Evolutionary conservation across 2,113 vertebrate genomes (phyloP).

Genomic region (Malurus elegans): DNA sequence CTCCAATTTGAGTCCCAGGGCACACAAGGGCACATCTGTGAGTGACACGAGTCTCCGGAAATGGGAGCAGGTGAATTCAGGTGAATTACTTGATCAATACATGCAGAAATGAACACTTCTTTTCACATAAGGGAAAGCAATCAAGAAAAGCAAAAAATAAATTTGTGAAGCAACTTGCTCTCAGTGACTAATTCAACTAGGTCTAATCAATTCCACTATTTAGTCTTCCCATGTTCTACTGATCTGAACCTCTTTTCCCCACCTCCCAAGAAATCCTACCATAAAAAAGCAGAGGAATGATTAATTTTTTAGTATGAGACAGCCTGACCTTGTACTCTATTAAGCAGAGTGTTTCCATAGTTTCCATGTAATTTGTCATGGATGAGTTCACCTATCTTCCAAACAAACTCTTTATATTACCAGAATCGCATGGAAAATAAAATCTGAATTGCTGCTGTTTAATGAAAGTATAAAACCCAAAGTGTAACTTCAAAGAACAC

Average conservation of each 20-base stretch:
- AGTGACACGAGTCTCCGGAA: background rate
- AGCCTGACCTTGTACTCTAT: background rate
- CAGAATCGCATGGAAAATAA: background rate
- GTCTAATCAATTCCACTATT: background rate
- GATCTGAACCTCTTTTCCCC: background rate
- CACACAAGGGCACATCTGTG: background rate
- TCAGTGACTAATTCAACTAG: background rate
- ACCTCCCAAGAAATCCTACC: background rate
- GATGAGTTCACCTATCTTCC: background rate
- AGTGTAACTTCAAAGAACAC: background rate
- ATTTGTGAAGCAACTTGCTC: background rate
- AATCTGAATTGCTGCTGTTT: background rate
- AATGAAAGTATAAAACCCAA: background rate
- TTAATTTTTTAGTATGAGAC: slow-evolving; percentile 18
- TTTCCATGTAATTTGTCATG: slow-evolving; percentile 12
- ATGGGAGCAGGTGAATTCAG: background rate
- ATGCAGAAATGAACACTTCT: background rate
- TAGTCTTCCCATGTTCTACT: background rate
- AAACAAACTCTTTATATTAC: background rate
- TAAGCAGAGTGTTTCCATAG: slow-evolving; percentile 22
- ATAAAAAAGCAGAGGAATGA: background rate
- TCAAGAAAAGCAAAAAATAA: background rate
- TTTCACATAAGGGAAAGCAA: background rate
- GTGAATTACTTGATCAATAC: background rate
- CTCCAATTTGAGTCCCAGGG: background rate